Evolutionary conservation across 2,888 invertebrate species (phyloP).

Genomic region (Lochmaea crataegi): DNA sequence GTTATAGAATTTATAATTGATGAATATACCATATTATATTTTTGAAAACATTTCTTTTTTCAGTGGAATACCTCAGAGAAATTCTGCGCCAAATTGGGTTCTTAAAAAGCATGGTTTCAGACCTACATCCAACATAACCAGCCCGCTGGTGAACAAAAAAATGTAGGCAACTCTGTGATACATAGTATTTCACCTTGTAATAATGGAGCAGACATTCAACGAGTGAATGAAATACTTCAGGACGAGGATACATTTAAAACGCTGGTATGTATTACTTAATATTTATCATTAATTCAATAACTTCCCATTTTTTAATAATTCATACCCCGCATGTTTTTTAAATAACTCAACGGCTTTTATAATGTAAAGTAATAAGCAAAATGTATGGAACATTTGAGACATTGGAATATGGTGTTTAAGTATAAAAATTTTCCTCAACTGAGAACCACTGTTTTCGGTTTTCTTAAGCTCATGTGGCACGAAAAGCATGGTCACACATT

Average conservation of each 20-base stretch:
- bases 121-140: too few relatives aligned
- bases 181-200: neutral
- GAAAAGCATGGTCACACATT: neutral
- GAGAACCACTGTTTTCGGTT: neutral
- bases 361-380: neutral
- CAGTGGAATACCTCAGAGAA: conserved; percentile 2
- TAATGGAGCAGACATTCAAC: neutral
- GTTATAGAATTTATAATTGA: too few relatives aligned
- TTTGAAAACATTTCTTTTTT: too few relatives aligned
- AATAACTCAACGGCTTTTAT: neutral
- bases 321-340: neutral
- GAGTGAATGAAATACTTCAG: neutral
- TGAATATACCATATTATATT: too few relatives aligned
- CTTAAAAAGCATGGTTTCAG: neutral
- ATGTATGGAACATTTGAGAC: neutral
- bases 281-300: neutral
- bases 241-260: neutral
- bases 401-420: neutral
- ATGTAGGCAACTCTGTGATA: neutral
- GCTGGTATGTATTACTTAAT: neutral
- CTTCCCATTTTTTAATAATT: neutral
- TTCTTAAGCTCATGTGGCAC: neutral
- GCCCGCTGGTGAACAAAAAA: neutral
- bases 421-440: conserved; percentile 2
- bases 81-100: neutral